Evolutionary conservation across 2,888 invertebrate genomes (phyloP), one percentile per base, ranked within the genome.

Genomic region (Timandra comae): DNA sequence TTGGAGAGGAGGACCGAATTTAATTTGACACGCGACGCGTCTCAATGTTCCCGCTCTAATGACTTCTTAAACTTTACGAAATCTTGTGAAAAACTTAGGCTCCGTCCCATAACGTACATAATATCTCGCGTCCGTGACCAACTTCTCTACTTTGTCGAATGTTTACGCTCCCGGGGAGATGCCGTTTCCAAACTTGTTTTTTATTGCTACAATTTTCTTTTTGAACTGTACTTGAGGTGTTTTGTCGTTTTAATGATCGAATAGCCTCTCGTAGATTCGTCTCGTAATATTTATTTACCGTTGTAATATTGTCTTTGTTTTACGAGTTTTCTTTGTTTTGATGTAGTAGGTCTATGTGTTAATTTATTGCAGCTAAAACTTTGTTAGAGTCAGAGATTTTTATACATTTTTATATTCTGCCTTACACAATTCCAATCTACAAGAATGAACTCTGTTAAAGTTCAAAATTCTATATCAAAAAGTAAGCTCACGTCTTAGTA

Each of bases 1-100:
- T 7, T 7, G 6, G 9, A 24, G 24, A 10, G 24, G 11, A 11
- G 24, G 33, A 33, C 29, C n/a, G 36, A 72, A 74, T 72, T 67
- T 63, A 70, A 74, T 71, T 70, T 65, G 56, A 63, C 63, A 61
- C 66, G 60, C 52, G 62, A 71, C 66, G 70, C 72, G 67, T 68
- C 63, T 66, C 57, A 60, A 30, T 16, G 34, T 63, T 61, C 58
- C 61, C 59, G 63, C 62, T 64, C 67, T 78, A 77, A 79, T 76
- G 74, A 79, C 75, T 76, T 77, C 57, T 24, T 52, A 37, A 76
- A 79, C 70, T 78, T 71, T 55, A 50, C 63, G 61, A 68, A 75
- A 76, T 72, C 72, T 68, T 70, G 63, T 61, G 60, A 66, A 72
- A 69, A 76, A 75, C 65, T 74, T 67, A 30, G 21, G 26, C 30